Conservation (phyloP, 2,113 vertebrate species). For the Scomber scombrus region DNA sequence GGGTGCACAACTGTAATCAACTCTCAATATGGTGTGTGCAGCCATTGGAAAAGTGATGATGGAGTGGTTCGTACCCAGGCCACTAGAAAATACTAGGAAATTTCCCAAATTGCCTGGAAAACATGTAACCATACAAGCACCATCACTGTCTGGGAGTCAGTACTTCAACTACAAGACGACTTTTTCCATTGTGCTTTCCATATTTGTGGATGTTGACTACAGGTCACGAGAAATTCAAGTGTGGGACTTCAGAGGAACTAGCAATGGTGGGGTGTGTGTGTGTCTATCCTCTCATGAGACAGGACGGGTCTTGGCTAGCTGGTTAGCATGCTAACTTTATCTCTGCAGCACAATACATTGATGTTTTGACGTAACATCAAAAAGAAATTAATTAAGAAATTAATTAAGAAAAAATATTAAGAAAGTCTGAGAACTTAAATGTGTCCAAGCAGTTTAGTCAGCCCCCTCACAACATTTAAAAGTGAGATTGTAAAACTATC, state of each 20-base stretch:
- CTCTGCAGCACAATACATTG: no score
- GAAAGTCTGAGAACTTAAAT: no score
- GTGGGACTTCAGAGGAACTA: constrained; percentile 15
- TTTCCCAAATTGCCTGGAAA: constrained; percentile 31
- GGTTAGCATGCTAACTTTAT: no score
- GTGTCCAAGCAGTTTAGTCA: no score
- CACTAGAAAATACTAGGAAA: constrained; percentile 24
- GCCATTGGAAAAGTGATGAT: constrained; percentile 1
- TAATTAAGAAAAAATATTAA: no score
- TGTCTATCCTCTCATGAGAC: no score
- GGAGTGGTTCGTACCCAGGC: constrained; percentile 15
- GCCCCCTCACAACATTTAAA: no score
- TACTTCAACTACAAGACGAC: constrained; percentile 45
- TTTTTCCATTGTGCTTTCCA: constrained; percentile 43
- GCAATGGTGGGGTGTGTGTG: constrained; percentile 27
- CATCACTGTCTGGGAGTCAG: constrained; percentile 15
- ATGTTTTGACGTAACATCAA: no score
- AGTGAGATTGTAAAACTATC: no score
- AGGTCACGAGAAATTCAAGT: constrained; percentile 14
- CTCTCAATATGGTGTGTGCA: constrained; percentile 15
- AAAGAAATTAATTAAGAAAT: no score
- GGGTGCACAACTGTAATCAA: neutral
- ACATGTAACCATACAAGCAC: constrained; percentile 1
- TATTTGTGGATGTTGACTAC: no score
- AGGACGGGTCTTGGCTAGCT: no score